A percentile compares a stretch with the other conserved stretches of the same genome.
phyloP scores from a whole-genome alignment of 92 coral and sea anemone genomes.

The Hydrozoanthus gracilis region DNA sequence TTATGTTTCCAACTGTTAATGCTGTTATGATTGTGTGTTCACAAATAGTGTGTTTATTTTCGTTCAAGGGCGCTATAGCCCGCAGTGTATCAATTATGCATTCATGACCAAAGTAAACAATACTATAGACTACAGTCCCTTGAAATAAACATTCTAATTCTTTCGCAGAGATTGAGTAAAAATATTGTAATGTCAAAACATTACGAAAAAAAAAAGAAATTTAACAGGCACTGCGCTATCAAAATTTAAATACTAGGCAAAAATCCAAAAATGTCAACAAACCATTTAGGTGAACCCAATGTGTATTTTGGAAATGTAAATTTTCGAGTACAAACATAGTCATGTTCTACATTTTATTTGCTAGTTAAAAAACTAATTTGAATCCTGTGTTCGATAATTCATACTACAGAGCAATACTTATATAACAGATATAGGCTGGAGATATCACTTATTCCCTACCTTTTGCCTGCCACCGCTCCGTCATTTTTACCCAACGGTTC shows the following conservation, averaged over 20 bases:
- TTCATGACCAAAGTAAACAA: not conserved
- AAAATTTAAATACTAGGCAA: no score
- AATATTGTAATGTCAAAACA: no score
- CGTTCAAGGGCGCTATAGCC: constrained; percentile 1
- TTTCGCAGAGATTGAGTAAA: no score
- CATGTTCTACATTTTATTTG: no score
- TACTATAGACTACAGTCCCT: not conserved
- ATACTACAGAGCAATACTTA: not conserved
- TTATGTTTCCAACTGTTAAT: not conserved
- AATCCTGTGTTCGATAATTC: no score
- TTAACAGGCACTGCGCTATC: no score
- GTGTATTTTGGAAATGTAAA: no score
- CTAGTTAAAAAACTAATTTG: no score
- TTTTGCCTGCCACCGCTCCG: constrained; percentile 98
- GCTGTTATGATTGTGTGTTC: not conserved
- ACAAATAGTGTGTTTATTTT: not conserved
- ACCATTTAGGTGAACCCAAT: no score
- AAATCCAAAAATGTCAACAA: no score
- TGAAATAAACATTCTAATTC: not conserved
- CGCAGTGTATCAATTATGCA: constrained; percentile 24
- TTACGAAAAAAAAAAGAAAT: no score
- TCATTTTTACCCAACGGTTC: constrained; percentile 98
- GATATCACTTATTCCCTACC: constrained; percentile 56
- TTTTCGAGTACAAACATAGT: no score
- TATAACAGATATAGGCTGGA: not conserved